These are phyloP conservation scores for Aradophagus sp. DNA, from an alignment of 1,140 invertebrate species.

Conservation along the genomic window DNA sequence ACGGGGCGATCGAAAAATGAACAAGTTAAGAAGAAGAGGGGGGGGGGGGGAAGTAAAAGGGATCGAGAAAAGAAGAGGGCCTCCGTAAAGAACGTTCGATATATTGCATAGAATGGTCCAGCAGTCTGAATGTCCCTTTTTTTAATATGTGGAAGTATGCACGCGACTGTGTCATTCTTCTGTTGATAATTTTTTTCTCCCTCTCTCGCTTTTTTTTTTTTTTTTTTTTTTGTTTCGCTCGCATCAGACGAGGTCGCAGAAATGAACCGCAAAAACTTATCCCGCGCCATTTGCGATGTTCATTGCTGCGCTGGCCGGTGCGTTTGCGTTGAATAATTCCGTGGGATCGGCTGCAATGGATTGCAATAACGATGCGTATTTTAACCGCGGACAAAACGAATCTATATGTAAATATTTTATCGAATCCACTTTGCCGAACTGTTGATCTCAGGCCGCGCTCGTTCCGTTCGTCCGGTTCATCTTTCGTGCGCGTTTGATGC, in stretches of 20 bases:
- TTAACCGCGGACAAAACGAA: constrained; percentile 60
- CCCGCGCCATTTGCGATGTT: constrained; percentile 52
- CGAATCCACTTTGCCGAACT: constrained; percentile 51
- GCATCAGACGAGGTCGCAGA: constrained; percentile 30
- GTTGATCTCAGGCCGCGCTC: constrained; percentile 35
- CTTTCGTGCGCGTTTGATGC: constrained; percentile 46
- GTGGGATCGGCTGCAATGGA: constrained; percentile 55
- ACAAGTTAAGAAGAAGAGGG: too few relatives aligned
- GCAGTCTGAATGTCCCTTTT: too few relatives aligned
- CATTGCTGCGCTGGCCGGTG: constrained; percentile 30
- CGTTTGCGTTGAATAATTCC: constrained; percentile 54
- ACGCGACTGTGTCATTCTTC: constrained; percentile 49
- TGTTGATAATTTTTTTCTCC: too few relatives aligned
- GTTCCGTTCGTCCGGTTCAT: constrained; percentile 42
- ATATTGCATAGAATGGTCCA: too few relatives aligned
- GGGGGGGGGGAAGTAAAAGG: too few relatives aligned
- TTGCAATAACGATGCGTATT: constrained; percentile 59
- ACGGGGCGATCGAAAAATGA: too few relatives aligned
- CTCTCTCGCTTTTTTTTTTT: too few relatives aligned
- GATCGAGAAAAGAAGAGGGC: too few relatives aligned
- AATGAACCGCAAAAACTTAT: constrained; percentile 57
- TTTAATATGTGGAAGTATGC: constrained; percentile 11
- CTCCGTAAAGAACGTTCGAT: too few relatives aligned
- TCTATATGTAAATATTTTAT: constrained; percentile 66
- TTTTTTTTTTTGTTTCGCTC: constrained; percentile 32